phyloP scores from a whole-genome alignment of 2,888 invertebrate genomes.

The Ypsolopha scabrella region DNA sequence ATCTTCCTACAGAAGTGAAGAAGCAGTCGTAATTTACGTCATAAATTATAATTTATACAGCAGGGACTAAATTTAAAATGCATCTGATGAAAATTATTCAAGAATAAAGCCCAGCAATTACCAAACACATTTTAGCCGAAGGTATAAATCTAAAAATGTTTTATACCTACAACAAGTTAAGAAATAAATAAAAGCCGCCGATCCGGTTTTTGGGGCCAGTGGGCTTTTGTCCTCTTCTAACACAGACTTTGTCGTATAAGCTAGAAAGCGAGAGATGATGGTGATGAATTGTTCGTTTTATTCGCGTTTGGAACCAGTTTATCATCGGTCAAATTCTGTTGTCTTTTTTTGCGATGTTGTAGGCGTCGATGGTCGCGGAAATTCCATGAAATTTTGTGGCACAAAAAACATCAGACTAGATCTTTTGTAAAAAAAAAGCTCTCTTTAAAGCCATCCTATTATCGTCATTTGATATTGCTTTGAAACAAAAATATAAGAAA shows the following conservation, averaged over 20 bases:
- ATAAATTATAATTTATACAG: constrained; percentile 24
- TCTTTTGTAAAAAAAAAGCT: no score
- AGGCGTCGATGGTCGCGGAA: constrained; percentile 47
- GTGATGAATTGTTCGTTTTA: constrained; percentile 32
- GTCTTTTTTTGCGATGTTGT: constrained; percentile 41
- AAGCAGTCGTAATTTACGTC: not conserved
- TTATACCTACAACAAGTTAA: constrained; percentile 58
- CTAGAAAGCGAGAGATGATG: constrained; percentile 18
- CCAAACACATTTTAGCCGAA: constrained; percentile 26
- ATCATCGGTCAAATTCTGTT: constrained; percentile 29
- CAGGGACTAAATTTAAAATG: constrained; percentile 29
- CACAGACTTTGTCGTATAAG: constrained; percentile 10
- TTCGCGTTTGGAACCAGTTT: constrained; percentile 54
- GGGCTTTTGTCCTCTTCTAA: constrained; percentile 19
- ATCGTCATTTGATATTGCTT: no score
- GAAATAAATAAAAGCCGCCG: constrained; percentile 59
- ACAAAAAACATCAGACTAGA: no score
- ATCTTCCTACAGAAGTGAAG: not conserved
- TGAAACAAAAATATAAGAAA: no score
- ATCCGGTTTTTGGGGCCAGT: constrained; percentile 32
- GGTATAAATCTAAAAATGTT: constrained; percentile 51
- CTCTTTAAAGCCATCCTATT: no score
- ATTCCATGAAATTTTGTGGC: no score
- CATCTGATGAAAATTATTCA: constrained; percentile 50
- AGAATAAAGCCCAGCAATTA: constrained; percentile 39